Base-by-base conservation (phyloP, 2,888 invertebrate genomes). In the Alloplasta piceator region DNA sequence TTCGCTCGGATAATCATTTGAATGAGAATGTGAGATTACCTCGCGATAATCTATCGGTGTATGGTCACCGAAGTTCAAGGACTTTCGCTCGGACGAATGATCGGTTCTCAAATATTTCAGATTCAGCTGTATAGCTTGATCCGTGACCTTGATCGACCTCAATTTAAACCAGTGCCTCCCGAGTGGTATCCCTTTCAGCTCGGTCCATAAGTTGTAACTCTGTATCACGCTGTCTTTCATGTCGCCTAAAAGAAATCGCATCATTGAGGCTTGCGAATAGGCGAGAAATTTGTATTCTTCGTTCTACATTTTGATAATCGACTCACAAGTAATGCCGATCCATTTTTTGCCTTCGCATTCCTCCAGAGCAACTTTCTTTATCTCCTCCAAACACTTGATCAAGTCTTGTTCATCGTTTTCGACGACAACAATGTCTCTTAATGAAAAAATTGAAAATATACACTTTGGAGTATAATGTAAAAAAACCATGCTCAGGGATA, bases 101-200 rank as follows among this genome's bases (percentile, higher is more conserved):
- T 81, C 88, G 43, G 84, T 78, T 67, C 86, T 85, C 55, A 90
- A 67, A 55, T 83, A 77, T 77, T 88, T 85, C 60, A 89, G 39
- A 83, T 86, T 80, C 26, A 89, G 52, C 38, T 84, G 79, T 58
- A 88, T 82, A 73, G 87, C 86, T 12, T 79, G 70, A 4, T 82
- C 80, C 52, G 83, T 76, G 38, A 87, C 83, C 66, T 80, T 85
- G 3, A 90, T 72, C 4, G 87, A 86, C 67, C 75, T 75, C 38
- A 89, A 83, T 86, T 87, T 87, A 46, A 89, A 89, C 89, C 90
- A 89, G 73, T 90, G 87, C 78, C 83, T 89, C 9, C 89, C 90
- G 14, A 90, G 75, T 41, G 88, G 85, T 43, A 88, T 70, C 68
- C 85, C 72, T 12, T 86, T 83, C 16, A 90, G 74, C 66, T 85